These are phyloP conservation scores for Neuroterus valhalla DNA, from an alignment of 1,140 invertebrate species.

Conservation along the genomic window DNA sequence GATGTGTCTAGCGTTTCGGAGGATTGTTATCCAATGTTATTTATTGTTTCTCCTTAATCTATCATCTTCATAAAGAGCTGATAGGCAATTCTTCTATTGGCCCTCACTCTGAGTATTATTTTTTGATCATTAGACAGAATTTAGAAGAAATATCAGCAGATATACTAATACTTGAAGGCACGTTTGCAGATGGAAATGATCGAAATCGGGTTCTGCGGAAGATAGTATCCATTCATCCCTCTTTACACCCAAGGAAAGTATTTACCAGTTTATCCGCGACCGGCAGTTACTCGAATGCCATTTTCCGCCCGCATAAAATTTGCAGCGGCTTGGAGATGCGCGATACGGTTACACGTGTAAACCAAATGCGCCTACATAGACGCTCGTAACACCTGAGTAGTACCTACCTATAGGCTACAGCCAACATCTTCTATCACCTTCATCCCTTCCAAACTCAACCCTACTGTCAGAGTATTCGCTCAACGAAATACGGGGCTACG, in stretches of 20 bases:
- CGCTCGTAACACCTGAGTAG: slow-evolving; percentile 54
- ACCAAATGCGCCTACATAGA: slow-evolving; percentile 43
- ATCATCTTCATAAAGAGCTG: too few relatives aligned
- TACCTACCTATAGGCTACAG: slow-evolving; percentile 58
- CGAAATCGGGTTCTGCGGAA: slow-evolving; percentile 56
- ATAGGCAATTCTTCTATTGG: too few relatives aligned
- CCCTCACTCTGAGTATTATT: too few relatives aligned
- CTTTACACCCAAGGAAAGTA: slow-evolving; percentile 49
- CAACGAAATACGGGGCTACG: slow-evolving; percentile 66
- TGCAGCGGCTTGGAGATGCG: slow-evolving; percentile 63
- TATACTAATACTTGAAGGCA: too few relatives aligned
- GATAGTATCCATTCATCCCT: slow-evolving; percentile 11
- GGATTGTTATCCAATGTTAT: too few relatives aligned
- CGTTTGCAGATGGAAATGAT: slow-evolving; percentile 40
- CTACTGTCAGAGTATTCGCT: slow-evolving; percentile 45
- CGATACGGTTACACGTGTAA: slow-evolving; percentile 56
- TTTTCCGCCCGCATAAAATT: slow-evolving; percentile 65
- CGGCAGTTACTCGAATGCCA: slow-evolving; percentile 61
- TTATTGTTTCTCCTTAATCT: too few relatives aligned
- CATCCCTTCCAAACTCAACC: slow-evolving; percentile 42
- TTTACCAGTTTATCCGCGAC: slow-evolving; percentile 62
- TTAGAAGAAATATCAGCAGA: too few relatives aligned
- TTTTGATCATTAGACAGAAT: too few relatives aligned
- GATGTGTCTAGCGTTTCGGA: too few relatives aligned
- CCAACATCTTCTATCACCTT: slow-evolving; percentile 62